These are phyloP conservation scores for Galemys pyrenaicus DNA, from an alignment of 2,113 vertebrate genomes.

Conservation along the genomic window DNA sequence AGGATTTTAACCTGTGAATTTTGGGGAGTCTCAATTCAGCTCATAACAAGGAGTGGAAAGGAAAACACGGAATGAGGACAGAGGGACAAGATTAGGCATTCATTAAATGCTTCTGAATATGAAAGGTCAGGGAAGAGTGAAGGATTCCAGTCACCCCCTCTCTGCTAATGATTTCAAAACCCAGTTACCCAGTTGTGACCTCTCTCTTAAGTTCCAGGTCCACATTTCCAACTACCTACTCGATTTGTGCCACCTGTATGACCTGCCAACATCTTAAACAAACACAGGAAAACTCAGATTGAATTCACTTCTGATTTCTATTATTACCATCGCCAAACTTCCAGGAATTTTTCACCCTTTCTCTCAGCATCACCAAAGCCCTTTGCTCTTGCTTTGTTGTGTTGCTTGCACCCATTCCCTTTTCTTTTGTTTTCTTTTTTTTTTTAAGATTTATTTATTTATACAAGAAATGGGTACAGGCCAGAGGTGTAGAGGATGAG, in stretches of 20 bases:
- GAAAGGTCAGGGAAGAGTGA: not conserved
- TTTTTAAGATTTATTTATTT: too few species aligned
- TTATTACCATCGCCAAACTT: not conserved
- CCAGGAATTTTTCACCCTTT: slow-evolving; percentile 17
- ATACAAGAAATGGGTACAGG: too few species aligned
- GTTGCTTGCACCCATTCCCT: not conserved
- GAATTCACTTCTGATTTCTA: slow-evolving; percentile 16
- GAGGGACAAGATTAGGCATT: not conserved
- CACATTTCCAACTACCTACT: not conserved
- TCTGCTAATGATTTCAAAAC: not conserved
- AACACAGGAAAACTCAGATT: not conserved
- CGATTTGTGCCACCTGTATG: not conserved
- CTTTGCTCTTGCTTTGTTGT: not conserved
- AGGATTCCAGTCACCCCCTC: not conserved
- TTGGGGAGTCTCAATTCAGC: not conserved
- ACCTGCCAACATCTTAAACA: slow-evolving; percentile 41
- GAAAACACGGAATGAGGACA: not conserved
- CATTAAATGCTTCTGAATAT: not conserved
- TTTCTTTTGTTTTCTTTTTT: too few species aligned
- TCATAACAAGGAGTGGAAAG: not conserved
- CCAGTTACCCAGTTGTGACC: not conserved
- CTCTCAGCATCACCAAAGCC: not conserved
- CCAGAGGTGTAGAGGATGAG: too few species aligned
- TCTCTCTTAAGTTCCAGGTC: not conserved
- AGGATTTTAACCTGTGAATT: not conserved